These are phyloP conservation scores for Gymnosoma rotundatum DNA, from an alignment of 2,888 invertebrate species.

Conservation along the genomic window DNA sequence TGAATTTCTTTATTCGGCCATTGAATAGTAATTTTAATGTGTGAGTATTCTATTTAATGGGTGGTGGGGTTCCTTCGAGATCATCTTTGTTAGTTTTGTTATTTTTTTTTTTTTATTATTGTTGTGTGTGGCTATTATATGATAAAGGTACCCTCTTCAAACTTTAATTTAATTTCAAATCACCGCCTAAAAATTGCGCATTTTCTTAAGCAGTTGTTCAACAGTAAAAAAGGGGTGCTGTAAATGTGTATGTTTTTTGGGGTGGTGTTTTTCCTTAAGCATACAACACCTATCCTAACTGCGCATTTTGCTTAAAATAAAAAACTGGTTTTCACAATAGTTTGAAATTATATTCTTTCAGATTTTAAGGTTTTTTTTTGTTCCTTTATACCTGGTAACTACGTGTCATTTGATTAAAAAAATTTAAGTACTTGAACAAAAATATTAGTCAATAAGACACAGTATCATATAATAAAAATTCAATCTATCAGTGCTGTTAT, in stretches of 20 bases:
- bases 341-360: background rate
- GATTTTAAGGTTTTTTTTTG: background rate
- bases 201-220: constrained; percentile 45
- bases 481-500: no score
- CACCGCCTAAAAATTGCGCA: constrained; percentile 56
- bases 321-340: constrained; percentile 40
- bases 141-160: constrained; percentile 55
- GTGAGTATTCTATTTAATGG: constrained; percentile 25
- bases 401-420: background rate
- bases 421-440: no score
- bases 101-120: background rate
- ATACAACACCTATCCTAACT: constrained; percentile 55
- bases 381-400: background rate
- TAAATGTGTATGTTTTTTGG: constrained; percentile 1
- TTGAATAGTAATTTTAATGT: background rate
- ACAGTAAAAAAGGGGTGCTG: constrained; percentile 29
- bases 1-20: constrained; percentile 47
- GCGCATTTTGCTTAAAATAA: constrained; percentile 48
- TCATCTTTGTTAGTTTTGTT: constrained; percentile 13
- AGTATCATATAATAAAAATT: no score
- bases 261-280: constrained; percentile 40
- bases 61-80: constrained; percentile 61
- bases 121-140: constrained; percentile 8
- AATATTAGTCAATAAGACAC: no score
- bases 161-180: constrained; percentile 24